Evolutionary conservation across 2,888 invertebrate species (phyloP), one percentile per base, ranked within the genome.

Genomic region (Chymomyza fuscimana): DNA sequence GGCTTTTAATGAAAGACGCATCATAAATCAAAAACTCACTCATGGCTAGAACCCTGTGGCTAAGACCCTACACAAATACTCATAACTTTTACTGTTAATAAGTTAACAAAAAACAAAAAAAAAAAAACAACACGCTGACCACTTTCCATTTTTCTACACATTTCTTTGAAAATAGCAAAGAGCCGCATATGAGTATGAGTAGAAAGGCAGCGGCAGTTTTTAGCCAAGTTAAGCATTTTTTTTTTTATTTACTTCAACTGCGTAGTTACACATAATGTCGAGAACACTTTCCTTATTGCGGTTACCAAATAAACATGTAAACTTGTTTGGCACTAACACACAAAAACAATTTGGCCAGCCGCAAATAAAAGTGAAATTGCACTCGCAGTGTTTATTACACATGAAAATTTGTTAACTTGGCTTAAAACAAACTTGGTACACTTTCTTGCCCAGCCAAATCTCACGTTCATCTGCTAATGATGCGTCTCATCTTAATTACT

Each of bases 401-500:
- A 66, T 16, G 63, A 62, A 54, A 68, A 66, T 67, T 72, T 71
- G 68, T 63, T 71, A 65, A 56, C 67, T 67, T 58, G 54, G 54
- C 61, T 68, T 72, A 40, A 29, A n/a, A 7, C 12, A 15, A 22
- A 3, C 40, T 19, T n/a, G 56, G 7, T 9, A 58, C 63, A 72
- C 84, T 81, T 77, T 77, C 69, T 75, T 71, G 40, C 5, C 66
- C 22, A 50, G 62, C 50, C 60, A 52, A 72, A 84, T 84, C 84
- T 84, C 87, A 87, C 87, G 87, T 86, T 75, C 86, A 87, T 82
- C 84, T 87, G 75, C 82, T 87, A 84, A 84, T 84, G 87, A 80
- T 86, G 80, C 82, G 79, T 78, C 50, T 19, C 71, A 64, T 66
- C 78, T 86, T 86, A 85, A 82, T 87, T 82, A 73, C 71, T 73